Percentiles rank a stretch among this genome's conserved stretches.
phyloP scores from a whole-genome alignment of 2,888 invertebrate genomes.

The Yponomeuta plumbellus region DNA sequence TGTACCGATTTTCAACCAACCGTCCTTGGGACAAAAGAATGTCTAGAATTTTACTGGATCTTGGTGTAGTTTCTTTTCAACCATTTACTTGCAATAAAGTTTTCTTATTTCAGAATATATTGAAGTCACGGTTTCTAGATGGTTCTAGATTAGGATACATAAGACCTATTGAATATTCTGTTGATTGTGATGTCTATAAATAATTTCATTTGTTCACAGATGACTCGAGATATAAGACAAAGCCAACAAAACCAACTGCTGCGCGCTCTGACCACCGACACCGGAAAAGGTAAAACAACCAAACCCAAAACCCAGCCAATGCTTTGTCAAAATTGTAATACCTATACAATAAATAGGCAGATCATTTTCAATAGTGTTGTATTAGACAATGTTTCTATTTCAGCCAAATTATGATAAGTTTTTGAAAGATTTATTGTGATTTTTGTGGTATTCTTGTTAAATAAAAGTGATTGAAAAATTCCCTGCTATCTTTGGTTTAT shows the following conservation, averaged over 20 bases:
- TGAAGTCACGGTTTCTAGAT: no score
- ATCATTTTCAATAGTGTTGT: no score
- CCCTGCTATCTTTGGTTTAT: neutral
- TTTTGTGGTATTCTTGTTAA: neutral
- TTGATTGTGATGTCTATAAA: neutral
- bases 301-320: neutral
- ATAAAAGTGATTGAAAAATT: neutral
- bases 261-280: slow-evolving; percentile 63
- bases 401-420: neutral
- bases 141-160: no score
- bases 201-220: slow-evolving; percentile 39
- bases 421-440: neutral
- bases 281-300: slow-evolving; percentile 49
- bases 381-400: no score
- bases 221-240: slow-evolving; percentile 57
- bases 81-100: no score
- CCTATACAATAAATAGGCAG: no score
- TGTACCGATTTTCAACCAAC: no score
- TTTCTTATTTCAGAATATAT: no score
- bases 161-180: no score
- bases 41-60: no score
- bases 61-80: neutral
- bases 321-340: neutral
- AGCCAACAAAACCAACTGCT: slow-evolving; percentile 50
- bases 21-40: no score